Evolutionary conservation across 2,797 vertebrate genomes (phyloP), one percentile per base, ranked within the genome.

Genomic region (Lateolabrax maculatus): DNA sequence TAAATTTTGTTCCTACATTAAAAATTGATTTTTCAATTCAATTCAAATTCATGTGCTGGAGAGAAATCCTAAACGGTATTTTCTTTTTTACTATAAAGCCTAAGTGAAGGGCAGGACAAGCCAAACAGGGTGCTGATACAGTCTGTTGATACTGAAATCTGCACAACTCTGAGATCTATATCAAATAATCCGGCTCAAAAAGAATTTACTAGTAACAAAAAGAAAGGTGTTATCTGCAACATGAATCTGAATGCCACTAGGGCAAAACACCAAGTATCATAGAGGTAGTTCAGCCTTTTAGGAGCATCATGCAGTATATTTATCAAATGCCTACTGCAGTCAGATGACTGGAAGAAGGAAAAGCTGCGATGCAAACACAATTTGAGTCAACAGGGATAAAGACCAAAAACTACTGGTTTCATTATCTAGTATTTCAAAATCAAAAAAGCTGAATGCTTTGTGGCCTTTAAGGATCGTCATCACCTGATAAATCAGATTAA

Each of bases 401-500:
- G 19, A 72, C 34, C 36, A 75, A 61, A 64, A 37, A 10, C 31
- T 1, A 27, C 41, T 3, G 27, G 63, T 53, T 68, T 61, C 10
- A 46, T 62, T 63, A 81, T 53, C 5, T 16, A 62, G 39, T 21
- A 57, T 81, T 69, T 77, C 31, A 67, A 67, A 49, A 72, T 51
- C 1, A 39, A 43, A 37, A 71, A 27, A 44, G 4, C 4, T 1
- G 64, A 80, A 64, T 15, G 16, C 10, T 75, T 77, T 76, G 23
- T 55, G 37, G 43, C 48, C 49, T 79, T 81, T 62, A 63, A 55
- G 62, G 49, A 61, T 48, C 39, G 64, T 37, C 29, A 73, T 16
- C 25, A n/a, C 13, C 23, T 55, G 56, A 65, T 71, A 37, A 83
- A 83, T 80, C 53, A 49, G 61, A 85, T 81, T 46, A 66, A 21